A percentile compares a stretch with the other conserved stretches of the same genome.
Evolutionary conservation across 2,113 vertebrate species (phyloP).

Genomic region (Charina bottae): DNA sequence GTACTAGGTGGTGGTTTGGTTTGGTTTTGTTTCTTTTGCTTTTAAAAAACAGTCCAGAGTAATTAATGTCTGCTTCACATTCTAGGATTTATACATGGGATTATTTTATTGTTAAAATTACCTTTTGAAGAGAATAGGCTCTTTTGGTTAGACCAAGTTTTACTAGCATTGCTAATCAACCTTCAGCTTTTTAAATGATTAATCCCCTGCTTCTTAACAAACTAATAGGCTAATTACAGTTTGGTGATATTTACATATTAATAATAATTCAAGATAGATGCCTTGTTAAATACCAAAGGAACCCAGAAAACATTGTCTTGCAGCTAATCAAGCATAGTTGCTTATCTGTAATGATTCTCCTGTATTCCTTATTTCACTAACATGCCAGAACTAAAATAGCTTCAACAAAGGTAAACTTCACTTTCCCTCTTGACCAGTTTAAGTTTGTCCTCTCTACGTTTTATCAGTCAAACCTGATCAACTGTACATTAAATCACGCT

Average conservation of each 20-base stretch:
- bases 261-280: background rate
- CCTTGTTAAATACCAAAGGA: background rate
- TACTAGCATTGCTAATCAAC: background rate
- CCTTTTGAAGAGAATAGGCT: conserved; percentile 14
- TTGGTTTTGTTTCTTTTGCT: background rate
- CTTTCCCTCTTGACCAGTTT: background rate
- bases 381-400: background rate
- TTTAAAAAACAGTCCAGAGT: background rate
- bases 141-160: background rate
- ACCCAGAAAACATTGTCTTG: background rate
- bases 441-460: background rate
- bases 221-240: background rate
- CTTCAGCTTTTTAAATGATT: background rate
- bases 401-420: background rate
- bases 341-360: background rate
- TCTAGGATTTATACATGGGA: conserved; percentile 1
- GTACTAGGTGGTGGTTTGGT: background rate
- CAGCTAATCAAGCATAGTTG: background rate
- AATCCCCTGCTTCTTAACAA: background rate
- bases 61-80: conserved; percentile 11
- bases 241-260: background rate
- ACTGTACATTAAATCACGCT: background rate
- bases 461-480: background rate
- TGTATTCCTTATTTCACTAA: background rate
- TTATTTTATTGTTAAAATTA: background rate